Conservation (phyloP, 2,797 vertebrate species). For the Acipenser transmontanus region DNA sequence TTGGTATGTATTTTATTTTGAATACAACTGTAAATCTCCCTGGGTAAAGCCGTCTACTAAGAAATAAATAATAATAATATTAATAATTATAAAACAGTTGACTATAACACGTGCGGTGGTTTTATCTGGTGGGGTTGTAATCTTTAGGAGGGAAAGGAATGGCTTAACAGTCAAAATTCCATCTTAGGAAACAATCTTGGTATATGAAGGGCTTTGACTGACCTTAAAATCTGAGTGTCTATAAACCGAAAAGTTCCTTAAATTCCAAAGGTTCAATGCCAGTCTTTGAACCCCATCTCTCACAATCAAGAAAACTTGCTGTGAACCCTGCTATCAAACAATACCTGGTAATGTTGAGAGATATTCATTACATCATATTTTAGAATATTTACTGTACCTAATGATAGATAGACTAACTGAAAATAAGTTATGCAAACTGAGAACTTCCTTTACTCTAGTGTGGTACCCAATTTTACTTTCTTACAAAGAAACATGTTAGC, state of each 20-base stretch:
- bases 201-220: constrained; percentile 7
- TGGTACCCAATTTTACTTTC: too few relatives aligned
- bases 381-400: too few relatives aligned
- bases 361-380: too few relatives aligned
- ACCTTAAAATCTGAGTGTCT: neutral
- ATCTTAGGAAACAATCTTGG: constrained; percentile 8
- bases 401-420: too few relatives aligned
- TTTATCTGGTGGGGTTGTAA: constrained; percentile 3
- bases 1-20: too few relatives aligned
- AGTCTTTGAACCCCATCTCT: neutral
- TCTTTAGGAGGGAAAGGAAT: constrained; percentile 5
- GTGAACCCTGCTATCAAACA: neutral
- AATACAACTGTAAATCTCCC: too few relatives aligned
- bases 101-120: constrained; percentile 15
- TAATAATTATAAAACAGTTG: neutral
- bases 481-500: too few relatives aligned
- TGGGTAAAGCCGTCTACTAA: too few relatives aligned
- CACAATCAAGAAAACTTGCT: neutral
- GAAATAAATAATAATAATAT: too few relatives aligned
- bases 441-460: too few relatives aligned
- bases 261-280: constrained; percentile 3
- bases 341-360: too few relatives aligned
- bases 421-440: too few relatives aligned
- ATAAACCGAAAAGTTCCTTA: constrained; percentile 15
- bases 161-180: constrained; percentile 17